phyloP scores from a whole-genome alignment of 2,797 vertebrate genomes.

The Pampus argenteus region DNA sequence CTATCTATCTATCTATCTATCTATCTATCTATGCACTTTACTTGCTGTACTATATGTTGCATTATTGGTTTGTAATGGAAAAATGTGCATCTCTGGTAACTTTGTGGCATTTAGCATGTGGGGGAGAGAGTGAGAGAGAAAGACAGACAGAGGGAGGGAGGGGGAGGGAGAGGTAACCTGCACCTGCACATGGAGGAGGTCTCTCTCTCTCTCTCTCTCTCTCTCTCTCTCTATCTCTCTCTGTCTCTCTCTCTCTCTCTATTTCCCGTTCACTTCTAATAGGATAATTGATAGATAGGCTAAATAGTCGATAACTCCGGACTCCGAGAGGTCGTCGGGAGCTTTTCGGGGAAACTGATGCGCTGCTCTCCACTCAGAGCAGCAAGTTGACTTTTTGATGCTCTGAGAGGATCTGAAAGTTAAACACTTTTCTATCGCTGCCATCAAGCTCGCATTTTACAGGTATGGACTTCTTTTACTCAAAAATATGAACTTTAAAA shows the following conservation, averaged over 20 bases:
- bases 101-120: constrained; percentile 24
- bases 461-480: constrained; percentile 33
- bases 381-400: constrained; percentile 61
- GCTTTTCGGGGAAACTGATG: constrained; percentile 51
- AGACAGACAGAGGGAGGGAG: constrained; percentile 2
- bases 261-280: constrained; percentile 63
- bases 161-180: constrained; percentile 54
- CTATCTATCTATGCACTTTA: constrained; percentile 9
- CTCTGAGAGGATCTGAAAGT: constrained; percentile 36
- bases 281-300: constrained; percentile 70
- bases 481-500: background rate
- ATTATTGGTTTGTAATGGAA: constrained; percentile 33
- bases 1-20: constrained; percentile 31
- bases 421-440: constrained; percentile 14
- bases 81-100: constrained; percentile 21
- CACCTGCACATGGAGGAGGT: constrained; percentile 67
- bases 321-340: constrained; percentile 32
- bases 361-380: constrained; percentile 26
- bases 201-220: constrained; percentile 51
- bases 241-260: constrained; percentile 27
- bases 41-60: background rate
- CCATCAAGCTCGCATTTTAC: constrained; percentile 26
- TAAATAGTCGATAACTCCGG: constrained; percentile 59
- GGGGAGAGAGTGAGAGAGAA: constrained; percentile 6
- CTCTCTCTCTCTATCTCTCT: constrained; percentile 27